phyloP scores from a whole-genome alignment of 2,797 vertebrate species.

The Cercopithecus petaurista region DNA sequence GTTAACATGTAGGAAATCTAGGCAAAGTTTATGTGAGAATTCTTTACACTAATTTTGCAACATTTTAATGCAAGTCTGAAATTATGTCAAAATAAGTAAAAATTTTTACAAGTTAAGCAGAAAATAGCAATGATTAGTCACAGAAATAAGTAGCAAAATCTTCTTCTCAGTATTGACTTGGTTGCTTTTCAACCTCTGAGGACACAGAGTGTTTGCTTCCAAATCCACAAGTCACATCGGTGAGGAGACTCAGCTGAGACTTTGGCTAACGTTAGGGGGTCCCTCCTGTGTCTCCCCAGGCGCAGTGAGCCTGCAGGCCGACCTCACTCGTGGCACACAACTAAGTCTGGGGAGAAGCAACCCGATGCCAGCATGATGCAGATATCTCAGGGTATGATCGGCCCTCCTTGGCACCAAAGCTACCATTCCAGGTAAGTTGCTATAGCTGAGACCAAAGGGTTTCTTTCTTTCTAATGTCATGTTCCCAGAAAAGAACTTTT shows the following conservation, averaged over 20 bases:
- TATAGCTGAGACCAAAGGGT: background rate
- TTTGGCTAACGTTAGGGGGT: constrained; percentile 38
- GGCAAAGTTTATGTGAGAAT: background rate
- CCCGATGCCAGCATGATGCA: constrained; percentile 92
- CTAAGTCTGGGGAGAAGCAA: constrained; percentile 88
- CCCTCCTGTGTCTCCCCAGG: constrained; percentile 82
- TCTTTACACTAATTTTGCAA: background rate
- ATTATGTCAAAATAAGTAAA: background rate
- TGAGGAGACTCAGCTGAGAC: background rate
- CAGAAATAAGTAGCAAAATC: background rate
- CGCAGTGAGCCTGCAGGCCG: constrained; percentile 88
- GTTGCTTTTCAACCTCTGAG: background rate
- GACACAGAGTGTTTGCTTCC: background rate
- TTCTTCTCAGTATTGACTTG: background rate
- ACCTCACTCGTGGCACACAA: constrained; percentile 96
- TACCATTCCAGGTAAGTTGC: constrained; percentile 93
- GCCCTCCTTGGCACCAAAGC: constrained; percentile 91
- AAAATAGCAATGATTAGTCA: background rate
- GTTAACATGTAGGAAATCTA: background rate
- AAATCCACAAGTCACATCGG: background rate
- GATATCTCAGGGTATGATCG: constrained; percentile 91
- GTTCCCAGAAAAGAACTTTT: background rate
- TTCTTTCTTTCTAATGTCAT: background rate
- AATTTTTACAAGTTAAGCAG: background rate
- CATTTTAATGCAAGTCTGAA: constrained; percentile 8